Base-by-base conservation (phyloP, 2,113 vertebrate species). In the Axis porcinus region DNA sequence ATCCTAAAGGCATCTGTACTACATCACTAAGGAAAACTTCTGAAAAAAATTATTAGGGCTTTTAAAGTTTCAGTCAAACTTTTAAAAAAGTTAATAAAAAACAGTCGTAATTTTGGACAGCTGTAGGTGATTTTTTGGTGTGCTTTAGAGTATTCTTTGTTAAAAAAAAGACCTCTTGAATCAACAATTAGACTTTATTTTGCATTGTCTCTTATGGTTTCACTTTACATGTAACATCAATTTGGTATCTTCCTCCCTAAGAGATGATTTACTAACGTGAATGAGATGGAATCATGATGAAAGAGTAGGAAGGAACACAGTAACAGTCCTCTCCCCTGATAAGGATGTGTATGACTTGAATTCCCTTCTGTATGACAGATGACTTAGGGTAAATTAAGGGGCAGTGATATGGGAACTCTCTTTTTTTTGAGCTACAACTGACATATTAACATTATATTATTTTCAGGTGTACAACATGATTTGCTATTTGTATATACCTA, bases 1-100 rank as follows among this genome's bases (percentile, higher is more conserved):
- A 95, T 95, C 50, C 86, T 93, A 97, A 89, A 95, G 91, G 45
- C 52, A 64, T 92, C 84, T 96, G 64, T 95, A n/a, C 84, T 96
- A 96, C 40, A 96, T 91, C 60, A 95, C 84, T 57, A 89, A 95
- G 36, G 86, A 91, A 96, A 97, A 95, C 10, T 36, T 85, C 74
- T 91, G 27, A 89, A 96, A 97, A 97, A 95, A 84, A 91, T 64
- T 62, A 96, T 94, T 19, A 90, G 14, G 64, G 11, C 64, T 90
- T 95, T 95, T 88, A 89, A 96, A 88, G 60, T 94, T 97, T 96
- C 64, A 94, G 88, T 62, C 60, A 79, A 88, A 62, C 13, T 30
- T 82, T 93, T 93, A 8, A 27, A 14, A 70, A 89, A 89, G 86
- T 85, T 30, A 96, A 82, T 92, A 81, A 89, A 85, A 58, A 93